These are phyloP conservation scores for Tautogolabrus adspersus DNA, from an alignment of 2,113 vertebrate genomes.

Conservation along the genomic window DNA sequence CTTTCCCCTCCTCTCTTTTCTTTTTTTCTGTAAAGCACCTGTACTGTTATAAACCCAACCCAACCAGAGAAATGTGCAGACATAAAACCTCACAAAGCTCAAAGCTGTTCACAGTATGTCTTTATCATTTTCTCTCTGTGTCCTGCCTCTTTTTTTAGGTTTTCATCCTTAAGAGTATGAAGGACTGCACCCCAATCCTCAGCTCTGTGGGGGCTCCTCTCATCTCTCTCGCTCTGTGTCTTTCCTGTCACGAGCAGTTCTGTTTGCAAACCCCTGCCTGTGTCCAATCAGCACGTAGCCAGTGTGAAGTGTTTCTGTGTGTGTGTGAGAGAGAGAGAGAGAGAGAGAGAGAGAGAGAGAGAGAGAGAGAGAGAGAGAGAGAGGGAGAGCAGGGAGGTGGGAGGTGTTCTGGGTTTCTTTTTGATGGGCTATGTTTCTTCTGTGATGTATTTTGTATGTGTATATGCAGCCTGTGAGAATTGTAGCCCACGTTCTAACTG, in stretches of 20 bases:
- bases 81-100: constrained; percentile 33
- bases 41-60: constrained; percentile 45
- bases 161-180: constrained; percentile 57
- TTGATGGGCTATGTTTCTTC: constrained; percentile 56
- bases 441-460: constrained; percentile 52
- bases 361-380: constrained; percentile 5
- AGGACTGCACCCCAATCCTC: constrained; percentile 63
- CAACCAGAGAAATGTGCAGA: constrained; percentile 14
- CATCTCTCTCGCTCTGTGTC: constrained; percentile 55
- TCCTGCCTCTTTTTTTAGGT: constrained; percentile 41
- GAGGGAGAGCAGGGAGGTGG: constrained; percentile 20
- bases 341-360: constrained; percentile 6
- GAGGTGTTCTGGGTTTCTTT: constrained; percentile 37
- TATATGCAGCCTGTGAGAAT: constrained; percentile 19
- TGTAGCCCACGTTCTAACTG: constrained; percentile 19
- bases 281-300: constrained; percentile 64
- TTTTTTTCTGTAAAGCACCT: constrained; percentile 3
- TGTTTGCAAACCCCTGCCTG: constrained; percentile 70
- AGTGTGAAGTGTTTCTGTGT: constrained; percentile 27
- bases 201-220: constrained; percentile 66
- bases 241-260: constrained; percentile 56
- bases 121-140: constrained; percentile 18
- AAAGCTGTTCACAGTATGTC: constrained; percentile 33
- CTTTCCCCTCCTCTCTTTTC: not conserved
- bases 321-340: constrained; percentile 2